Evolutionary conservation across 2,888 invertebrate genomes (phyloP), one percentile per base, ranked within the genome.

Genomic region (Choristoneura rosaceana): DNA sequence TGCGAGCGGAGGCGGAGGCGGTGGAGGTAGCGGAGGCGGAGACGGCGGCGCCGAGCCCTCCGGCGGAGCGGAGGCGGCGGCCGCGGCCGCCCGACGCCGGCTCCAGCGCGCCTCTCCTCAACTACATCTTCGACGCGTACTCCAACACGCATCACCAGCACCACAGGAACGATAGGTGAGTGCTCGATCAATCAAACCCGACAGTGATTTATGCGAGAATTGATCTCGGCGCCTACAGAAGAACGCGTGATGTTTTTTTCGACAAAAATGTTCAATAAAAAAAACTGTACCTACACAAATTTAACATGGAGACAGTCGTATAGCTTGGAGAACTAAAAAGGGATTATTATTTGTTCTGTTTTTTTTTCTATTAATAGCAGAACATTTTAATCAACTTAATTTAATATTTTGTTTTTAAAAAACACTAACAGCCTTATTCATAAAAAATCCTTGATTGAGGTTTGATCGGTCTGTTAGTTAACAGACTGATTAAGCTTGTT

Each of bases 91-190:
- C 92, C 0, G 94, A 93, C 71, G 86, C 90, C 0, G 93, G 93
- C 0, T 93, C 94, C 0, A 93, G 90, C 76, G 90, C 94, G 0
- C 93, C 93, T 0, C 78, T 94, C 15, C 85, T 94, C 38, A 94
- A 94, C 79, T 93, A 93, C 76, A 94, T 94, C 80, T 94, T 93
- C 75, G 94, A 94, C 79, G 89, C 93, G 4, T 92, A 93, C 78
- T 89, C 92, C 0, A 93, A 91, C 77, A 88, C 90, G 68, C 93
- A 94, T 81, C 90, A 91, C 14, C 93, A 93, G 75, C 90, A 91
- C 14, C 93, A 93, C 75, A 89, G 88, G 73, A 92, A 91, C 81
- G 91, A 91, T 70, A 92, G 90, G 93, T 93, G 79, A 90, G 88
- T 82, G 73, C 62, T 50, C 47, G 14, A 68, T 73, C 71, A 64